These are phyloP conservation scores for Pelvicachromis taeniatus DNA, from an alignment of 2,113 vertebrate species.

Conservation along the genomic window DNA sequence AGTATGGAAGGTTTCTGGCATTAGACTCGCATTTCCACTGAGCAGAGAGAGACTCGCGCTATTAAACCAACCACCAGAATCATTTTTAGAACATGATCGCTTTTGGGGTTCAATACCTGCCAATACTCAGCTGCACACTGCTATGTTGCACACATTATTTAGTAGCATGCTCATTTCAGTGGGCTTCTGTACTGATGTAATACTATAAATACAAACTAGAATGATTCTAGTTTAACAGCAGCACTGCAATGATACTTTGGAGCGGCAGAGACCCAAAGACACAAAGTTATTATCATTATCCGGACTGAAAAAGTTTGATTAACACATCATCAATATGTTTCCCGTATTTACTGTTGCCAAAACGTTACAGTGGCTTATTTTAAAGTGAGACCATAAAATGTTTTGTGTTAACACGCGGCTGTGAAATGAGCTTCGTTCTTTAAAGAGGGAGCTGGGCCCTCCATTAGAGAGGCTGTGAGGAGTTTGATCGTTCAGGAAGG, in stretches of 20 bases:
- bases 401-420: not conserved
- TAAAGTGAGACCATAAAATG: not conserved
- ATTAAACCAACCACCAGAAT: not conserved
- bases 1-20: not conserved
- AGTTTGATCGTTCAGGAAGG: not conserved
- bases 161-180: not conserved
- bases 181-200: not conserved
- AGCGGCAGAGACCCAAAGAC: not conserved
- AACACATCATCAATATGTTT: not conserved
- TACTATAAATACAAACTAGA: not conserved
- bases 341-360: not conserved
- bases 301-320: not conserved
- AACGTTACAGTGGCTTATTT: not conserved
- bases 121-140: not conserved
- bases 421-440: not conserved
- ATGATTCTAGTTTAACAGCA: not conserved
- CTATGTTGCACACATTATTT: not conserved
- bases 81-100: not conserved
- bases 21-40: not conserved
- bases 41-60: not conserved
- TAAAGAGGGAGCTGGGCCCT: fast-evolving
- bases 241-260: not conserved
- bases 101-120: not conserved
- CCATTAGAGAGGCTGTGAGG: not conserved
- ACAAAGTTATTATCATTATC: not conserved